Evolutionary conservation across 2,888 invertebrate genomes (phyloP), one percentile per base, ranked within the genome.

Genomic region (Oegoconia quadripuncta): DNA sequence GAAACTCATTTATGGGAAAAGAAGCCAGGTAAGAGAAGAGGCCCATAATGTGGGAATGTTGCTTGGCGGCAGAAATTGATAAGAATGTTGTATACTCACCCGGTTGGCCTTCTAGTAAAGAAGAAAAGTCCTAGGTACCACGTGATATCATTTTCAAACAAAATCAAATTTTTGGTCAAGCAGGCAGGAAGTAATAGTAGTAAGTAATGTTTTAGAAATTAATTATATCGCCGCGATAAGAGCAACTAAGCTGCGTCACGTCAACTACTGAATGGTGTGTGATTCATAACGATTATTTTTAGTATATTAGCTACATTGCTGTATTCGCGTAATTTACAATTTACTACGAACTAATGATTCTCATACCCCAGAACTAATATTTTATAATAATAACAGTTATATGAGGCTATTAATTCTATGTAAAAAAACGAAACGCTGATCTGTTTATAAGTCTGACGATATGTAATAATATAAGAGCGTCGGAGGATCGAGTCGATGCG

Each of bases 231-330:
- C 49, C 11, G 40, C 52, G 67, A 69, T 71, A 71, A 62, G 50
- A 56, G 55, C 49, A 56, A 55, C 53, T 49, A 44, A 55, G 65
- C 63, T 65, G 70, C 78, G 77, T 80, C 79, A 80, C 62, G 56
- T 55, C 48, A 55, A 46, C 55, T 31, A n/a, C 17, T 17, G 74
- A 82, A 82, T 79, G 78, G 62, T 53, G 47, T 55, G 11, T 27
- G 27, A 82, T 68, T 83, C 82, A 84, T 59, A 58, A 54, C 41
- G 46, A 72, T 65, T 80, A 80, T 79, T 75, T 78, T 76, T 78
- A 79, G 74, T 63, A n/a, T n/a, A n/a, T n/a, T n/a, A n/a, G n/a
- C n/a, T n/a, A 41, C 53, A 53, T 53, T 60, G 59, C 56, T 71
- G 61, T 64, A 70, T 71, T 70, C 58, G 46, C 55, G 59, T 59